A percentile compares a stretch with the other conserved stretches of the same genome.
Conservation (phyloP, 2,113 vertebrate species). For the Gymnorhina tibicen region DNA sequence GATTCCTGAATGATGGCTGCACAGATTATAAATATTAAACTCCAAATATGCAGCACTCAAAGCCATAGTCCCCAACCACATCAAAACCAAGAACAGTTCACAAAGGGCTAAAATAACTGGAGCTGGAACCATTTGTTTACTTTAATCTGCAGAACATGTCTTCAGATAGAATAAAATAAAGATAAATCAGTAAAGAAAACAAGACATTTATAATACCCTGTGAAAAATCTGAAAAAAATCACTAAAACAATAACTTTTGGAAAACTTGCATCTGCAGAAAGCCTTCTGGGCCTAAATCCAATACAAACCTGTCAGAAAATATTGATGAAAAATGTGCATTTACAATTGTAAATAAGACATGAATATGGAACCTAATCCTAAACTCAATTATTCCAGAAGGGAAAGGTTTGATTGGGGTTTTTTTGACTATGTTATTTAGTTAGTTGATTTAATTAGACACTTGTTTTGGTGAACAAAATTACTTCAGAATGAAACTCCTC, state of each 20-base stretch:
- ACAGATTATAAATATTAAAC: constrained; percentile 15
- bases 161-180: constrained; percentile 23
- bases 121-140: constrained; percentile 6
- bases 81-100: constrained; percentile 41
- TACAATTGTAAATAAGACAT: constrained; percentile 65
- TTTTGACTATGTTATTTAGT: neutral
- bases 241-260: constrained; percentile 57
- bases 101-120: neutral
- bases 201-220: constrained; percentile 39
- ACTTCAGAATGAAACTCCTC: neutral
- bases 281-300: constrained; percentile 61
- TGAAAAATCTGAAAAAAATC: constrained; percentile 30
- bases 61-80: neutral
- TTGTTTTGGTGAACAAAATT: constrained; percentile 40
- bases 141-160: constrained; percentile 26
- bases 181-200: constrained; percentile 47
- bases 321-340: constrained; percentile 62
- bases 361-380: constrained; percentile 34
- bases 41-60: neutral
- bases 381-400: constrained; percentile 46
- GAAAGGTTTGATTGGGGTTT: neutral
- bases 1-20: neutral
- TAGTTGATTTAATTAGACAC: constrained; percentile 59
- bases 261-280: constrained; percentile 60
- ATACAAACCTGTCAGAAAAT: constrained; percentile 67